Evolutionary conservation across 2,797 vertebrate species (phyloP).

Genomic region (Enteromius radiatus): DNA sequence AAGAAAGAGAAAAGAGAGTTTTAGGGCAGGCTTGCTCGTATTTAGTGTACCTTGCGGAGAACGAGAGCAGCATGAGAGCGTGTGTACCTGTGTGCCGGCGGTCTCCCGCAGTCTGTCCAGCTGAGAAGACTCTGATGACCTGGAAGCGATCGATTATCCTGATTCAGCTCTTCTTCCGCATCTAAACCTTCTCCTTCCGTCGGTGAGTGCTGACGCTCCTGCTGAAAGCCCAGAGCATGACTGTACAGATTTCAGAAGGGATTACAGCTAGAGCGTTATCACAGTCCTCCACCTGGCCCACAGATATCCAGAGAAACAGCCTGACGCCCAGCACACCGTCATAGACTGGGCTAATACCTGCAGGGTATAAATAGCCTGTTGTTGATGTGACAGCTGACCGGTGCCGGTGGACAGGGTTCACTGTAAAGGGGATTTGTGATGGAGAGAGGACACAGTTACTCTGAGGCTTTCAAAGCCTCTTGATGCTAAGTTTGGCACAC

Average conservation of each 20-base stretch:
- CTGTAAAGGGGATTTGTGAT: conserved; percentile 50
- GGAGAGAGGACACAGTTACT: conserved; percentile 45
- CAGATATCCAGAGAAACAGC: conserved; percentile 68
- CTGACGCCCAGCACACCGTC: neutral
- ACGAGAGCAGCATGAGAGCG: neutral
- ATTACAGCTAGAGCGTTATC: conserved; percentile 80
- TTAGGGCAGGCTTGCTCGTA: neutral
- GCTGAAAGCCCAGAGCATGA: conserved; percentile 73
- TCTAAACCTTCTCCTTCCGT: conserved; percentile 7
- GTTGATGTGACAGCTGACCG: conserved; percentile 37
- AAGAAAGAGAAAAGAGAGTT: conserved; percentile 28
- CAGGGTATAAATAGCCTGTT: conserved; percentile 32
- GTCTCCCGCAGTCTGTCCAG: neutral
- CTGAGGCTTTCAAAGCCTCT: conserved; percentile 46
- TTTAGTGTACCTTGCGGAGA: neutral
- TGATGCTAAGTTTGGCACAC: conserved; percentile 39
- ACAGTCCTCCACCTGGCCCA: conserved; percentile 78
- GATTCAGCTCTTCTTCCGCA: conserved; percentile 28
- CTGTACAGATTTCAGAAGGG: conserved; percentile 75
- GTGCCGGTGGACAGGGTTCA: conserved; percentile 26
- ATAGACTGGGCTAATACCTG: conserved; percentile 11
- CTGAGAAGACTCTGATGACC: neutral
- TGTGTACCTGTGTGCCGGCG: neutral
- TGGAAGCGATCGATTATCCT: conserved; percentile 43
- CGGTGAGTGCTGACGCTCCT: conserved; percentile 51